Base-by-base conservation (phyloP, 1,140 invertebrate species). In the Pseudomyrmex cubaensis region DNA sequence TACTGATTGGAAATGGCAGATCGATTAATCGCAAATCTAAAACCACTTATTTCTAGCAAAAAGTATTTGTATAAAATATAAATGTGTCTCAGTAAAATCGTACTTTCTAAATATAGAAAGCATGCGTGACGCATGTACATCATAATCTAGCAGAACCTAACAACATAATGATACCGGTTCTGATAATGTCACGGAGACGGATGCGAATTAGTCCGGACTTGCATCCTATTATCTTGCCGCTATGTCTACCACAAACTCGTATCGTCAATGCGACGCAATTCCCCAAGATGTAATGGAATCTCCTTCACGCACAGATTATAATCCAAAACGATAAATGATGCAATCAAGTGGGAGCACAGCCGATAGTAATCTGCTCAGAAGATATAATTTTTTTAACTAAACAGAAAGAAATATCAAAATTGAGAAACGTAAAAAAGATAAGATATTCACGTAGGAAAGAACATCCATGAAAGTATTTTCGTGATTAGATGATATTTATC, bases 151-250 rank as follows among this genome's bases (percentile, higher is more conserved):
- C 22, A 48, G 44, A 70, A 22, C 50, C 7, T 1, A 15, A 50
- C 52, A 59, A 70, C n/a, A 50, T 72, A 70, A 69, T 35, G 72
- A 69, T 22, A 84, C 86, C 83, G 48, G 78, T 50, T 64, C 35
- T 44, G 86, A 87, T 87, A 86, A 86, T 73, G 85, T 87, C 85
- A 78, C 35, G 4, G 80, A 73, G 80, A 87, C 80, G 80, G 85
- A 87, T 61, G 46, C 67, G 67, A 62, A 87, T 86, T 87, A 87
- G 67, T 87, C 85, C 50, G 62, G 61, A 87, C 80, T 84, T 78
- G 80, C 80, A 87, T 74, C 73, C 86, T 70, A 87, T 87, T 87
- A 87, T 86, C 80, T 82, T 54, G 54, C 25, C 22, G 46, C 54
- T 13, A 20, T 57, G 62, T 78, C 73, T 66, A 48, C n/a, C 46